Evolutionary conservation across 2,888 invertebrate species (phyloP).

Genomic region (Globia sparganii): DNA sequence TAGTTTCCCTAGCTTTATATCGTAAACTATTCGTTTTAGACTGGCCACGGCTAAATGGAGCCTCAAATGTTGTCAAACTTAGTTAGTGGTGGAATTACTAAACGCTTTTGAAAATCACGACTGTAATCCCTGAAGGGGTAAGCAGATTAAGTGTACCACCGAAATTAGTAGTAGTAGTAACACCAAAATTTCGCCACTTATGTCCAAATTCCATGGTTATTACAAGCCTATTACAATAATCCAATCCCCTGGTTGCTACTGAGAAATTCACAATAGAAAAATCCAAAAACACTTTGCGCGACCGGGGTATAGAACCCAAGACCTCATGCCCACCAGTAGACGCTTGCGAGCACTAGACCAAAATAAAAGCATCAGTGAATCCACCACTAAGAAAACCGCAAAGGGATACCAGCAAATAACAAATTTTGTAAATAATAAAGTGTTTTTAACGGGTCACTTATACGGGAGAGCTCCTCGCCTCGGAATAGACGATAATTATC

Average conservation of each 20-base stretch:
- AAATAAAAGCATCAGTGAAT: conserved; percentile 8
- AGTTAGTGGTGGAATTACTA: conserved; percentile 2
- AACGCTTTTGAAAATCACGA: neutral
- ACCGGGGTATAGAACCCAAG: neutral
- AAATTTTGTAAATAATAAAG: conserved; percentile 35
- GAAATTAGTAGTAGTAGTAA: too few species aligned
- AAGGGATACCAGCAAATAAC: neutral
- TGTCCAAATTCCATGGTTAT: neutral
- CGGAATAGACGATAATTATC: neutral
- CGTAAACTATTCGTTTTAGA: neutral
- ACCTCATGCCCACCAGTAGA: neutral
- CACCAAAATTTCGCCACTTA: neutral
- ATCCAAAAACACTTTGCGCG: neutral
- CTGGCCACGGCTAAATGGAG: neutral
- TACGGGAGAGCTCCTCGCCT: neutral
- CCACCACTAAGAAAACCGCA: neutral
- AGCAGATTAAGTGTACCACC: too few species aligned
- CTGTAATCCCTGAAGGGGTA: neutral
- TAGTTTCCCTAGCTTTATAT: neutral
- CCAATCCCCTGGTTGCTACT: too few species aligned
- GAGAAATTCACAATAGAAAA: neutral
- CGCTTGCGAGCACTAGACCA: neutral
- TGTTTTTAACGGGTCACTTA: neutral
- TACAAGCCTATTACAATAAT: neutral
- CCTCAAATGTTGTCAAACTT: neutral